These are phyloP conservation scores for Limenitis camilla DNA, from an alignment of 2,888 invertebrate genomes.

Conservation along the genomic window DNA sequence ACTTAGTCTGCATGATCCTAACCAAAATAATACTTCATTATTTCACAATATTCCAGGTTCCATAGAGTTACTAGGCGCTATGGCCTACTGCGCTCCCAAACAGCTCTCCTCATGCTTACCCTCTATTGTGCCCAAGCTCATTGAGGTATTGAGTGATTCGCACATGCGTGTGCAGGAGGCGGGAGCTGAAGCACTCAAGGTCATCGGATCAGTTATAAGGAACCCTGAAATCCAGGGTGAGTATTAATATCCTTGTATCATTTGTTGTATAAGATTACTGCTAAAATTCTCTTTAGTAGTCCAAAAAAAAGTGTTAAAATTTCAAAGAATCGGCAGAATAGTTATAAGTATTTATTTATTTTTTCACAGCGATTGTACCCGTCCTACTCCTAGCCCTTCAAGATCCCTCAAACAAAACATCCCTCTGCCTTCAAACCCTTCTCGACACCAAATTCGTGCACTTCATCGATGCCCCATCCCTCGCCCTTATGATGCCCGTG, in stretches of 20 bases:
- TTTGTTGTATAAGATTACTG: too few species aligned
- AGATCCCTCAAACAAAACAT: conserved; percentile 97
- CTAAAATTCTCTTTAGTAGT: not conserved
- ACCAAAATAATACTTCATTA: too few species aligned
- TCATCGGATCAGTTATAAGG: conserved; percentile 97
- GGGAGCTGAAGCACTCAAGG: conserved; percentile 95
- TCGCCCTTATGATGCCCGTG: conserved; percentile 99
- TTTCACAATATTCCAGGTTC: conserved; percentile 76
- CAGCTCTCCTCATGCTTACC: conserved; percentile 98
- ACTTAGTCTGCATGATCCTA: too few species aligned
- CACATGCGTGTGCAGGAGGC: conserved; percentile 97
- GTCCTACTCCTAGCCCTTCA: conserved; percentile 92
- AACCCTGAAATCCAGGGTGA: conserved; percentile 97
- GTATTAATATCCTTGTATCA: not conserved
- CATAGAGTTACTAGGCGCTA: conserved; percentile 95
- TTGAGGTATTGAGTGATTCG: conserved; percentile 97
- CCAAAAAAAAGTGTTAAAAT: too few species aligned
- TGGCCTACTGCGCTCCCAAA: conserved; percentile 99
- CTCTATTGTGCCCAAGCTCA: conserved; percentile 97
- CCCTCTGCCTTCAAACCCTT: conserved; percentile 92
- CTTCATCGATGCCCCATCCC: conserved; percentile 98
- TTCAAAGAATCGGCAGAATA: not conserved
- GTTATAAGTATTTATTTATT: too few species aligned
- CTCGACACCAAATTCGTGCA: conserved; percentile 98
- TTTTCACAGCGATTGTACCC: conserved; percentile 82